Base-by-base conservation (phyloP, 2,113 vertebrate genomes). In the Mirza zaza region DNA sequence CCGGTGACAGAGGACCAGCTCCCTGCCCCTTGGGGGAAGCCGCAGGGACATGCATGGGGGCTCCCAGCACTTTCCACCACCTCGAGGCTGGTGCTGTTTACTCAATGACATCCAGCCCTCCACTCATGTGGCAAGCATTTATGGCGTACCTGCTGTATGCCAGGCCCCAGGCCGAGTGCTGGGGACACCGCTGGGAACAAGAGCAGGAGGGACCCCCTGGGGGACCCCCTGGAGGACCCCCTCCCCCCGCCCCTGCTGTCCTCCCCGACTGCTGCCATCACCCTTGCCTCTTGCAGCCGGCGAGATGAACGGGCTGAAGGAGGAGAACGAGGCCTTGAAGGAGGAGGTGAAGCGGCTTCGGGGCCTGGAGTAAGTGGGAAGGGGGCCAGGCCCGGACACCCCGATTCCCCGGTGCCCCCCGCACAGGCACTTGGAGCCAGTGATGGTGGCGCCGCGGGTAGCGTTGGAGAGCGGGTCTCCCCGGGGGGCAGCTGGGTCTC, bases 241-340 rank as follows among this genome's bases (percentile, higher is more conserved):
- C 4, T 11, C 45, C 4, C 4, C n/a, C 91, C 0, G 0, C 67
- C 48, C 48, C 11, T 1, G 1, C 57, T 2, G 23, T 42, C 50
- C n/a, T 36, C 2, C 95, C 86, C 59, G 27, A 8, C 71, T 21
- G n/a, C 1, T 0, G 27, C 10, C 3, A 11, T 65, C 13, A 96
- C 12, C 75, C 1, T 67, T 17, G 21, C 36, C 81, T 90, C 52
- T 95, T 77, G 29, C 98, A 99, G 99, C 98, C 48, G 98, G 98
- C 0, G 98, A 99, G 97, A 96, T 97, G 61, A 98, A 67, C 0
- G 97, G 98, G 36, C 97, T 99, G 94, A 98, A 98, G 96, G 98
- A 99, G 18, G 99, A 99, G 89, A 99, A 99, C 12, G 97, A 98
- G 93, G 1, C 34, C 1, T 79, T 99, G 97, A 98, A 97, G 93